Evolutionary conservation across 2,888 invertebrate genomes (phyloP).

Genomic region (Ametastegia equiseti): DNA sequence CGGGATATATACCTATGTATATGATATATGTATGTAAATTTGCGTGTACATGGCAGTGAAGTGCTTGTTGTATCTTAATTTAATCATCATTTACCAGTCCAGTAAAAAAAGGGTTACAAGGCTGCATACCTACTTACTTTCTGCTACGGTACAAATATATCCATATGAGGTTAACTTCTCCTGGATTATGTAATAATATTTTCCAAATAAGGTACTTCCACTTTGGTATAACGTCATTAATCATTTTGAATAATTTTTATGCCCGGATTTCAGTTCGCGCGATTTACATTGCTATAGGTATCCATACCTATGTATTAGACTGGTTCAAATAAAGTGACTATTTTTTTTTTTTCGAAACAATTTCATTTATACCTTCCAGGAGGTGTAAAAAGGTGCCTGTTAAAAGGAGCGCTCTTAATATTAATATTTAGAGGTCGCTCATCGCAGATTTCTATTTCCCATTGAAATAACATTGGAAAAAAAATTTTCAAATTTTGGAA

Average conservation of each 20-base stretch:
- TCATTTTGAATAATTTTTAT: background rate
- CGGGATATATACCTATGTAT: background rate
- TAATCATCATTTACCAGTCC: background rate
- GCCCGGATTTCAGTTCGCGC: background rate
- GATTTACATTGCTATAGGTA: too few species aligned
- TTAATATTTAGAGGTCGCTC: too few species aligned
- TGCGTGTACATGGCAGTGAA: background rate
- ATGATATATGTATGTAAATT: background rate
- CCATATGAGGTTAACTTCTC: background rate
- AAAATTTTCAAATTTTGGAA: too few species aligned
- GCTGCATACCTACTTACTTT: slow-evolving; percentile 24
- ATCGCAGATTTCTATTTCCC: too few species aligned
- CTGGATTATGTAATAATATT: slow-evolving; percentile 18
- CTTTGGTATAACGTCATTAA: background rate
- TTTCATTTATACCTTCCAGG: too few species aligned
- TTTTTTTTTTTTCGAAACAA: too few species aligned
- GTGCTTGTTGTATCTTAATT: background rate
- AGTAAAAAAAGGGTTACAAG: slow-evolving; percentile 23
- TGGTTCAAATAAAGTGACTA: too few species aligned
- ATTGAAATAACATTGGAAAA: too few species aligned
- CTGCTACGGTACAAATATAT: background rate
- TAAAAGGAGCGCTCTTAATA: too few species aligned
- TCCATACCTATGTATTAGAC: too few species aligned
- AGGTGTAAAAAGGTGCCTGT: too few species aligned
- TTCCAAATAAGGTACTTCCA: slow-evolving; percentile 9